Conservation (phyloP, 92 coral and sea anemone species). For the Palythoa heliodiscus region DNA sequence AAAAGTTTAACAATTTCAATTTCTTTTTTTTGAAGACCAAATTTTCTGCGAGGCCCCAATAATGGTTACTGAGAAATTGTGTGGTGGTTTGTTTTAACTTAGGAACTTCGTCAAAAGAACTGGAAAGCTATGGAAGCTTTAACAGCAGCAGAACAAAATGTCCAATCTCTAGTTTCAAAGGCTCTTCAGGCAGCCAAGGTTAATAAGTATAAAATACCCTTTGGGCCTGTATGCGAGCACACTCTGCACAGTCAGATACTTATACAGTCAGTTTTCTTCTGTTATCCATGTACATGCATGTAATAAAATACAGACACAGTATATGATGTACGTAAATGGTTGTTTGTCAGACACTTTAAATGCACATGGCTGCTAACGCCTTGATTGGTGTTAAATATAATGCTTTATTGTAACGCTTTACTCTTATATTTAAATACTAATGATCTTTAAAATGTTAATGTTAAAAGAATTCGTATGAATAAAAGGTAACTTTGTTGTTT, state of each 20-base stretch:
- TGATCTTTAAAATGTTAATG: not conserved
- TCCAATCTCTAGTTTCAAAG: slow-evolving; percentile 83
- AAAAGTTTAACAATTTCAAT: not conserved
- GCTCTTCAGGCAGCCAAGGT: slow-evolving; percentile 99
- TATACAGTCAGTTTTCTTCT: not conserved
- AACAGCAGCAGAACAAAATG: slow-evolving; percentile 87
- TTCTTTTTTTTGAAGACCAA: not conserved
- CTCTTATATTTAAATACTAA: not conserved
- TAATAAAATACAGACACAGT: not conserved
- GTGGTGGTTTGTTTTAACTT: slow-evolving; percentile 44
- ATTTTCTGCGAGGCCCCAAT: not conserved
- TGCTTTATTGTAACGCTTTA: not conserved
- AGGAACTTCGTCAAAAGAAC: slow-evolving; percentile 95
- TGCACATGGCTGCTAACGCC: not conserved
- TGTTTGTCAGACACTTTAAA: not conserved
- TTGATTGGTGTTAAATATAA: not conserved
- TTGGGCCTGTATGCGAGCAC: slow-evolving; percentile 42
- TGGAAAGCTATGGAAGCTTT: slow-evolving; percentile 99
- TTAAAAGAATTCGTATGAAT: no score
- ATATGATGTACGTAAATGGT: no score
- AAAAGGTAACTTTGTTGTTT: no score
- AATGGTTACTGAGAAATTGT: not conserved
- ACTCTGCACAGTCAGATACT: not conserved
- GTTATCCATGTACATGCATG: not conserved
- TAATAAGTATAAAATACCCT: slow-evolving; percentile 37